phyloP scores from a whole-genome alignment of 2,113 vertebrate genomes.

The Machaerirhynchus nigripectus region DNA sequence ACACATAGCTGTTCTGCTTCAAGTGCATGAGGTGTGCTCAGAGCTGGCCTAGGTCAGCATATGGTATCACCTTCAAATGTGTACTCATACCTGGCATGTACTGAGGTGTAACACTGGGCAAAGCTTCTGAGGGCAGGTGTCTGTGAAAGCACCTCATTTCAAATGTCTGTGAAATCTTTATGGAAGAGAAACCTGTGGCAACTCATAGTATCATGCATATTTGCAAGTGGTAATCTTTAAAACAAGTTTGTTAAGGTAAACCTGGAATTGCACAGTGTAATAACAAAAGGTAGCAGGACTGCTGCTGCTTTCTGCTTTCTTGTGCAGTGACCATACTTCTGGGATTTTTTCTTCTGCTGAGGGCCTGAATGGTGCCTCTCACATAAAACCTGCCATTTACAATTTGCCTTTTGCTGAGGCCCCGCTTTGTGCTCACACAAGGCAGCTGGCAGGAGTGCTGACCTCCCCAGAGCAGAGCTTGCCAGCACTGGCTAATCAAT shows the following conservation, averaged over 20 bases:
- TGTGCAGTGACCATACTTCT: background rate
- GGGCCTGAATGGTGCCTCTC: conserved; percentile 11
- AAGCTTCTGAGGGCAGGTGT: background rate
- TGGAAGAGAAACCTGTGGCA: background rate
- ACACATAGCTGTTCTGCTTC: background rate
- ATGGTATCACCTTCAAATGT: background rate
- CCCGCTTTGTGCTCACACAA: conserved; percentile 52
- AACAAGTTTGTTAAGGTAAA: background rate
- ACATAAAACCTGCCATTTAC: conserved; percentile 43
- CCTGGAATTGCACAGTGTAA: background rate
- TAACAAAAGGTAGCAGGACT: background rate
- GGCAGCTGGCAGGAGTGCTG: conserved; percentile 40
- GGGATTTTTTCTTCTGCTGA: background rate
- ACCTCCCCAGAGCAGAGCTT: background rate
- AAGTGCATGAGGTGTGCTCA: background rate
- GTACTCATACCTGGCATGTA: background rate
- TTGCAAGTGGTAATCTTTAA: background rate
- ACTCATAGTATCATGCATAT: background rate
- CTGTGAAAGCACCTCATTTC: background rate
- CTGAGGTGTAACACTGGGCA: background rate
- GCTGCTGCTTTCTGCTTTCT: background rate
- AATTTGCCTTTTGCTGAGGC: conserved; percentile 52
- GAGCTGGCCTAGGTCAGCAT: background rate
- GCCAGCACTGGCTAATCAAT: conserved; percentile 58
- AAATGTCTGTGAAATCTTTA: background rate